A percentile compares a stretch with the other conserved stretches of the same genome.
Conservation (phyloP, 1,140 invertebrate genomes). For the Aradophagus sp. region DNA sequence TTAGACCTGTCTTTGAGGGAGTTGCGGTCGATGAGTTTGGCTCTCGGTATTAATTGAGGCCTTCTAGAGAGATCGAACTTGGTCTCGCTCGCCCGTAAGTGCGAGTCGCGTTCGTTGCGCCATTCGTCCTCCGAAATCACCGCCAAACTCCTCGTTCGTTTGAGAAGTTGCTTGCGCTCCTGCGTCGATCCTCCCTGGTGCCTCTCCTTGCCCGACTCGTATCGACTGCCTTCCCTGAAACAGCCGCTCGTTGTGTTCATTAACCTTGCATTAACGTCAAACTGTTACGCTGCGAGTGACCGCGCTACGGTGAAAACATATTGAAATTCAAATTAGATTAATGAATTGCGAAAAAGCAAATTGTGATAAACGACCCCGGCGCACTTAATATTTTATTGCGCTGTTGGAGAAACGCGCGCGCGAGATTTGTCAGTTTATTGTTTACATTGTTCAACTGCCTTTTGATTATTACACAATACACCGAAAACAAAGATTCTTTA, state of each 20-base stretch:
- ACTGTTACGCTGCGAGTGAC: too few species aligned
- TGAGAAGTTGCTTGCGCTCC: constrained; percentile 78
- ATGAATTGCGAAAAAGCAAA: too few species aligned
- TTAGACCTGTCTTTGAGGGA: constrained; percentile 81
- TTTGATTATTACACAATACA: too few species aligned
- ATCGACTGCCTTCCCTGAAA: constrained; percentile 57
- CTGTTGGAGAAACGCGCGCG: too few species aligned
- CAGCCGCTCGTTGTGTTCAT: background rate
- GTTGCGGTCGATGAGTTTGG: constrained; percentile 83
- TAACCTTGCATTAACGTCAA: too few species aligned
- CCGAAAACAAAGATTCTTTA: too few species aligned
- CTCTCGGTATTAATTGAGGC: constrained; percentile 84
- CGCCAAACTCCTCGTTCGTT: constrained; percentile 83
- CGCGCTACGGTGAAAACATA: too few species aligned
- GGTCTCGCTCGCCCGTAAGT: constrained; percentile 63
- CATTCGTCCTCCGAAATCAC: constrained; percentile 85
- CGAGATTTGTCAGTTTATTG: too few species aligned
- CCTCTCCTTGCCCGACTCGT: constrained; percentile 60
- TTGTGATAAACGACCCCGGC: too few species aligned
- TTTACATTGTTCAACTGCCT: too few species aligned
- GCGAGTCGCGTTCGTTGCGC: constrained; percentile 65
- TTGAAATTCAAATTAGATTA: too few species aligned
- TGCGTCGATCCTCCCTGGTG: constrained; percentile 60
- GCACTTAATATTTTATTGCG: too few species aligned
- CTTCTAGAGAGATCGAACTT: constrained; percentile 78